Evolutionary conservation across 2,888 invertebrate genomes (phyloP), one percentile per base, ranked within the genome.

Genomic region (Lapara coniferarum): DNA sequence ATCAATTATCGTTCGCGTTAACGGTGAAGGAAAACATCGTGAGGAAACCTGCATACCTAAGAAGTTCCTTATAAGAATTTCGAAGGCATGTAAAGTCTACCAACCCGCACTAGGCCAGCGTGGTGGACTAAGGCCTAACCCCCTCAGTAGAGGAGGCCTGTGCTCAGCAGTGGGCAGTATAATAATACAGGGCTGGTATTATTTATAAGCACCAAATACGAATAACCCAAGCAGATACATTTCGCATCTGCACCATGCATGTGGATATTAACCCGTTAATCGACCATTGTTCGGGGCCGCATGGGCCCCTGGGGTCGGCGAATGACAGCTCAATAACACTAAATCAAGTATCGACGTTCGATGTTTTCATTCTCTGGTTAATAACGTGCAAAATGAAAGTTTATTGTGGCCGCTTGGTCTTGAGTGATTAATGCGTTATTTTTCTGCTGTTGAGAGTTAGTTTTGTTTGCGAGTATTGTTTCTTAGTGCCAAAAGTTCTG

Each of bases 251-350:
- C 52, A 53, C 52, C 66, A 55, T 56, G 67, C 66, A 52, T 44
- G 53, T 44, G 67, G 14, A 67, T 67, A 56, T 67, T 67, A 67
- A 67, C 67, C 19, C 67, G 67, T 67, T 56, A 67, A 67, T 67
- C 67, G 67, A 78, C 79, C 79, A 87, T 89, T 90, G 89, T 89
- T 81, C 76, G 49, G 70, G 72, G 77, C 76, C 73, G 74, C 71
- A 74, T 68, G 78, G 78, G 63, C 81, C 81, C 78, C 75, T 73
- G 71, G 79, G 77, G 77, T 77, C 75, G 86, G 87, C 84, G 79
- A 80, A 72, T 89, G 91, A 90, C 91, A 90, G 86, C 79, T 90
- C 89, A 90, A 91, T 91, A 89, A 91, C 86, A 87, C 87, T 91
- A 90, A 89, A 90, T 90, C 90, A 90, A 85, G 82, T 85, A 86